phyloP scores from a whole-genome alignment of 2,797 vertebrate genomes.

The Threskiornis aethiopicus region DNA sequence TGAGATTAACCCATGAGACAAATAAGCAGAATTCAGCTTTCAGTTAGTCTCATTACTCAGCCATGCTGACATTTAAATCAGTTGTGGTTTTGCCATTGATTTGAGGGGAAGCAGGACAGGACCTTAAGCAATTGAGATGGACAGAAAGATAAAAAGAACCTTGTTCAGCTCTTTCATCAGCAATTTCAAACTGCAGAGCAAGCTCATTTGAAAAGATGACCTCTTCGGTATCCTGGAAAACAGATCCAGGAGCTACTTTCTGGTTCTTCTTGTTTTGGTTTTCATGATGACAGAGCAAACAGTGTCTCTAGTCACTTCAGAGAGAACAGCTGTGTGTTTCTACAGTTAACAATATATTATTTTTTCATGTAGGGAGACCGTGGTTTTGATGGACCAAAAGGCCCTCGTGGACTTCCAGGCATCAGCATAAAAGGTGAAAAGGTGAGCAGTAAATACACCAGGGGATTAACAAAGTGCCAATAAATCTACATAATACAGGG shows the following conservation, averaged over 20 bases:
- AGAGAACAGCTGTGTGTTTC: not conserved
- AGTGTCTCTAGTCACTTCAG: not conserved
- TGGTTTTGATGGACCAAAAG: conserved; percentile 85
- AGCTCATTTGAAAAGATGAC: not conserved
- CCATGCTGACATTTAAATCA: not conserved
- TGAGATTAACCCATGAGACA: not conserved
- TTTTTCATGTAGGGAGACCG: conserved; percentile 83
- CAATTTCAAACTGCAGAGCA: not conserved
- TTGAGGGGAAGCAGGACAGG: not conserved
- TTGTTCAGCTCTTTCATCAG: not conserved
- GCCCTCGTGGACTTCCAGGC: conserved; percentile 83
- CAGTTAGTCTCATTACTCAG: not conserved
- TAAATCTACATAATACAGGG: not conserved
- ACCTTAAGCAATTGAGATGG: not conserved
- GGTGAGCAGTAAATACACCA: conserved; percentile 79
- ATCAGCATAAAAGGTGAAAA: conserved; percentile 88
- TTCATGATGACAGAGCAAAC: not conserved
- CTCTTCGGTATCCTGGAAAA: not conserved
- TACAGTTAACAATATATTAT: not conserved
- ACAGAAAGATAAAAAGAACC: not conserved
- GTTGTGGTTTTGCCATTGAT: not conserved
- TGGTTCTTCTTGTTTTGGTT: not conserved
- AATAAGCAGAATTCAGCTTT: conserved; percentile 1
- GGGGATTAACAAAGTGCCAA: conserved; percentile 22
- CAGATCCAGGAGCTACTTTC: not conserved